Percentiles rank a stretch among this genome's conserved stretches.
phyloP scores from a whole-genome alignment of 2,797 vertebrate genomes.

The Sebastes baramenuke region DNA sequence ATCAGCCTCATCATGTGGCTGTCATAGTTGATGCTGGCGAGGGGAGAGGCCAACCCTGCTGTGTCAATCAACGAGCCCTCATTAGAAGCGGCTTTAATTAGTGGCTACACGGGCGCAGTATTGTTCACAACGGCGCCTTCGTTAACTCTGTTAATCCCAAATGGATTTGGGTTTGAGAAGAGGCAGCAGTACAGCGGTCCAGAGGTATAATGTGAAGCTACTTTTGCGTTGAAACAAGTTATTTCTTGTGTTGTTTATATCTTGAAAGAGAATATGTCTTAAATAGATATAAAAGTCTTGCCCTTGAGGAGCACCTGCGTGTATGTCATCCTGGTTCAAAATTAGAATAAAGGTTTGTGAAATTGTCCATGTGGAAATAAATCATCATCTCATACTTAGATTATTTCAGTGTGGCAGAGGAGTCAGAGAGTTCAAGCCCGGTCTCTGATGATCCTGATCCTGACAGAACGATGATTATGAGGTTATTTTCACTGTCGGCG shows the following conservation, averaged over 20 bases:
- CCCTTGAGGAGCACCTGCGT: neutral
- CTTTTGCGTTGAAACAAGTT: slow-evolving; percentile 18
- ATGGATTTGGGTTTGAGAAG: slow-evolving; percentile 61
- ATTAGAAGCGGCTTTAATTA: slow-evolving; percentile 86
- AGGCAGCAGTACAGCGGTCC: slow-evolving; percentile 23
- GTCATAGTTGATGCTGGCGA: slow-evolving; percentile 82
- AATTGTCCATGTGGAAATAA: slow-evolving; percentile 16
- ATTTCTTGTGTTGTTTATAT: neutral
- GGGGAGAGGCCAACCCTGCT: slow-evolving; percentile 83
- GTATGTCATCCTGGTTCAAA: slow-evolving; percentile 10
- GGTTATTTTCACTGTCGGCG: slow-evolving; percentile 84
- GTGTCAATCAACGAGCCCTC: slow-evolving; percentile 85
- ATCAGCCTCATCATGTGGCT: slow-evolving; percentile 84
- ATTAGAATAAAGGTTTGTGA: slow-evolving; percentile 3
- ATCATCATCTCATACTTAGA: slow-evolving; percentile 11
- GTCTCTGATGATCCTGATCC: slow-evolving; percentile 70
- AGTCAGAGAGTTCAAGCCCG: slow-evolving; percentile 55
- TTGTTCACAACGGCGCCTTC: slow-evolving; percentile 71
- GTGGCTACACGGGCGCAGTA: slow-evolving; percentile 69
- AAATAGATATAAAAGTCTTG: slow-evolving; percentile 6
- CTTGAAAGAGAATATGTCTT: neutral
- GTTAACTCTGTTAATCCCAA: slow-evolving; percentile 80
- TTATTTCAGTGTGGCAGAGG: slow-evolving; percentile 35
- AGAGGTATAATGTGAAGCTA: slow-evolving; percentile 27
- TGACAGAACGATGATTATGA: slow-evolving; percentile 85